Evolutionary conservation across 2,797 vertebrate species (phyloP), one percentile per base, ranked within the genome.

Genomic region (Hemitrygon akajei): DNA sequence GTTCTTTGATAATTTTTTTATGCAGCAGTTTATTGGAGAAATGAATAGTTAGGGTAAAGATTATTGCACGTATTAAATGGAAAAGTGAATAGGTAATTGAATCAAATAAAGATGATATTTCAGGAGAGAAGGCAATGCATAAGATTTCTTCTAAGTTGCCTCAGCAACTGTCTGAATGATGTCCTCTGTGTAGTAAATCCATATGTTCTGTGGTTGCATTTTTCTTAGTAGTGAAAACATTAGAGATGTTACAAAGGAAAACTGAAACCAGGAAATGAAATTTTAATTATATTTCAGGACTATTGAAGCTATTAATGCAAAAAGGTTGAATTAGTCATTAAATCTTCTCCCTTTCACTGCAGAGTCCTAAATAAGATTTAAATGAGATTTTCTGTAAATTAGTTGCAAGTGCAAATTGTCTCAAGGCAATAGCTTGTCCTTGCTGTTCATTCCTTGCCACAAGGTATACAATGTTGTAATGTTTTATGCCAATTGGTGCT

Each of bases 401-500:
- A 75, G 40, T 16, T 92, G 69, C 69, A 75, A 27, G 71, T 30
- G 18, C 40, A 93, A 93, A 30, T 93, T 93, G 91, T 93, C 71
- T 58, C 71, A 76, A 93, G 91, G 71, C 40, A 76, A 30, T 76
- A 47, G 25, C 14, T 58, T 93, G 30, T 56, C 71, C 27, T 30
- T 40, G 5, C 27, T 93, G 69, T 30, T 73, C 40, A 18, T 56
- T 76, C 40, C 27, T 93, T 93, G 91, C 71, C 47, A 27, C 25
- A 93, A 69, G 3, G 27, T 30, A 0, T 14, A 76, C 12, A 58
- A 71, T 14, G 40, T 27, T 76, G 40, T 93, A 71, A 56, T 92
- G 71, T 47, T 92, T 69, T 75, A 56, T 92, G 91, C 69, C 69
- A 92, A 93, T 58, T 76, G 91, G 76, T 73, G 89, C 66, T 40